Evolutionary conservation across 2,888 invertebrate genomes (phyloP), one percentile per base, ranked within the genome.

Genomic region (Aphodius granarius): DNA sequence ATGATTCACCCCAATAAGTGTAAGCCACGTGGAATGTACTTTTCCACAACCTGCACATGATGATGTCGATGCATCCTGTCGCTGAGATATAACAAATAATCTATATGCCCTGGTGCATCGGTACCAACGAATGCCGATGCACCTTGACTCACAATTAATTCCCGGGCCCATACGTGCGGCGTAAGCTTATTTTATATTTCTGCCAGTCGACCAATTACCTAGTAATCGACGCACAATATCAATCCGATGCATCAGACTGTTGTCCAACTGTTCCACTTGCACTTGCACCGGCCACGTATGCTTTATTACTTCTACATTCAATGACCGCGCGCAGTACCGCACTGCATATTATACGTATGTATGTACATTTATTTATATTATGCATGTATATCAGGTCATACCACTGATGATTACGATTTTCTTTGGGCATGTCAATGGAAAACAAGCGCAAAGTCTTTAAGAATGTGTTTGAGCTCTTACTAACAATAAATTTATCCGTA

Each of bases 261-360:
- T 81, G 80, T 77, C 75, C 81, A 43, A 76, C 81, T 81, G 78
- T 73, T 78, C 80, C 80, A 81, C 82, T 82, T 82, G 82, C 82
- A 81, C 82, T 83, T 78, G 81, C 81, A 82, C 81, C 77, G 81
- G 77, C 80, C 83, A 84, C 84, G 84, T 83, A 83, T 82, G 83
- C 83, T 83, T 84, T 84, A 84, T 84, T 84, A 81, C 81, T 83
- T 83, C 82, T 80, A 83, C 83, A 84, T 83, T 83, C 85, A 84
- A 84, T 83, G 83, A 84, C 84, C 84, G 83, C 79, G 79, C 80
- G 77, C 79, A 76, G 43, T 43, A 43, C 43, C 43, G 43, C 43
- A 43, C 43, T 13, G 43, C 43, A 43, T 43, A 43, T 43, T 43
- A 43, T 43, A 43, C 43, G 43, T 13, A 43, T 43, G 43, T 43